Percentiles rank a stretch among this genome's conserved stretches.
phyloP scores from a whole-genome alignment of 2,797 vertebrate species.

The Urosaurus nigricauda region DNA sequence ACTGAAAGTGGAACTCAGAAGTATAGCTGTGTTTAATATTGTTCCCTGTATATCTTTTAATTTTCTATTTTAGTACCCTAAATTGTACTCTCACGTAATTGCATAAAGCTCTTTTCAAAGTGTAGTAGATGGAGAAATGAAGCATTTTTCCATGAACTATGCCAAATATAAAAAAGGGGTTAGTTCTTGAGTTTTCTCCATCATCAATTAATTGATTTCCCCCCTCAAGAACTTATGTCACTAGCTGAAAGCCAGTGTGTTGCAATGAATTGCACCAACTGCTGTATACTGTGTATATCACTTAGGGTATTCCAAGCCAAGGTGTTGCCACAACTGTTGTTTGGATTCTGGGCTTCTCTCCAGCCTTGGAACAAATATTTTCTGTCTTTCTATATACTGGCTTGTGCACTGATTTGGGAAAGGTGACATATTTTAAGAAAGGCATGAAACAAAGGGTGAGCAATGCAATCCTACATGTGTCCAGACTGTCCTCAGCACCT shows the following conservation, averaged over 20 bases:
- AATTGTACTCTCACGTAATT: slow-evolving; percentile 62
- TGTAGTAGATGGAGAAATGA: slow-evolving; percentile 46
- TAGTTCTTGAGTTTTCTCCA: no score
- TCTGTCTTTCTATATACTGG: no score
- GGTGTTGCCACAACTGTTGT: no score
- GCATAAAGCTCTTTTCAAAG: slow-evolving; percentile 57
- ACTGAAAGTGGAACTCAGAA: slow-evolving; percentile 53
- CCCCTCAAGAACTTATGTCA: not conserved
- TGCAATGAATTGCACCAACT: not conserved
- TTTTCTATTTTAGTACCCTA: slow-evolving; percentile 63
- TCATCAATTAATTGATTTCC: no score
- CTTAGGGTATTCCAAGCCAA: no score
- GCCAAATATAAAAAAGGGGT: not conserved
- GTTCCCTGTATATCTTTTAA: slow-evolving; percentile 48
- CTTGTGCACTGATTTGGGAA: not conserved
- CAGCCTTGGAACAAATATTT: no score
- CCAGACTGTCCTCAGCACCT: no score
- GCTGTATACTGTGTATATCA: not conserved
- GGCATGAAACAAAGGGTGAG: not conserved
- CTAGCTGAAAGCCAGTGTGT: not conserved
- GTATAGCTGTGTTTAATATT: slow-evolving; percentile 29
- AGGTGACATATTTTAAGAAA: not conserved
- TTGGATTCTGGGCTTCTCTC: no score
- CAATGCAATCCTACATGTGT: not conserved
- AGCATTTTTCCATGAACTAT: slow-evolving; percentile 26